phyloP scores from a whole-genome alignment of 2,113 vertebrate genomes.

The Mola mola region DNA sequence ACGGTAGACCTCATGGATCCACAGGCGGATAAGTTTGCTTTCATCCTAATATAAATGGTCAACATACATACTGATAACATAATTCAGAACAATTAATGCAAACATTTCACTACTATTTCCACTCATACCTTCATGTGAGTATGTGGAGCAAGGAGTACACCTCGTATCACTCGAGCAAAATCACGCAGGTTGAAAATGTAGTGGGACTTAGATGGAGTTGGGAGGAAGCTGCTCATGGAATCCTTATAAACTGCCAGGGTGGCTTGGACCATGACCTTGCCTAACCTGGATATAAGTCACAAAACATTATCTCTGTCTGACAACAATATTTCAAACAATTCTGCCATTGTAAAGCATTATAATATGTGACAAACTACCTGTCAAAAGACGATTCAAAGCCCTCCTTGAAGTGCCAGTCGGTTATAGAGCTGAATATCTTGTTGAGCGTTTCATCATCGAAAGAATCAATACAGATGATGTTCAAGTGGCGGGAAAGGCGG shows the following conservation, averaged over 20 bases:
- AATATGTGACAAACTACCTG: constrained; percentile 77
- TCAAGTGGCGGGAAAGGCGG: constrained; percentile 91
- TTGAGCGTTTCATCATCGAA: constrained; percentile 89
- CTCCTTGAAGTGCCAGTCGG: constrained; percentile 91
- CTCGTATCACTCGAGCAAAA: constrained; percentile 90
- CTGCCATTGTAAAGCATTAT: not conserved
- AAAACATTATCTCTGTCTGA: constrained; percentile 1
- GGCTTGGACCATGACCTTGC: constrained; percentile 89
- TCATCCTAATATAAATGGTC: constrained; percentile 79
- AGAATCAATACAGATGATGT: constrained; percentile 86
- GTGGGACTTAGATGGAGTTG: constrained; percentile 94
- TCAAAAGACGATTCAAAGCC: constrained; percentile 87
- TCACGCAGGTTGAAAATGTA: constrained; percentile 94
- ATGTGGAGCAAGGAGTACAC: constrained; percentile 88
- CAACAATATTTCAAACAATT: not conserved
- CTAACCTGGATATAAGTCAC: constrained; percentile 76
- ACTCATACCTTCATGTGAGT: constrained; percentile 88
- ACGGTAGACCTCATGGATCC: constrained; percentile 94
- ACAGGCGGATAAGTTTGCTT: constrained; percentile 91
- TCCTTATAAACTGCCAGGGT: constrained; percentile 89
- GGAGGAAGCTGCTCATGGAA: constrained; percentile 87
- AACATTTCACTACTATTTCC: not conserved
- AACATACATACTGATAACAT: not conserved
- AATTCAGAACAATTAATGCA: not conserved
- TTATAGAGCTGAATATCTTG: constrained; percentile 89